Percentiles rank a stretch among this genome's conserved stretches.
These are phyloP conservation scores for Galagoides demidoff DNA, from an alignment of 2,797 vertebrate species.

Conservation along the genomic window DNA sequence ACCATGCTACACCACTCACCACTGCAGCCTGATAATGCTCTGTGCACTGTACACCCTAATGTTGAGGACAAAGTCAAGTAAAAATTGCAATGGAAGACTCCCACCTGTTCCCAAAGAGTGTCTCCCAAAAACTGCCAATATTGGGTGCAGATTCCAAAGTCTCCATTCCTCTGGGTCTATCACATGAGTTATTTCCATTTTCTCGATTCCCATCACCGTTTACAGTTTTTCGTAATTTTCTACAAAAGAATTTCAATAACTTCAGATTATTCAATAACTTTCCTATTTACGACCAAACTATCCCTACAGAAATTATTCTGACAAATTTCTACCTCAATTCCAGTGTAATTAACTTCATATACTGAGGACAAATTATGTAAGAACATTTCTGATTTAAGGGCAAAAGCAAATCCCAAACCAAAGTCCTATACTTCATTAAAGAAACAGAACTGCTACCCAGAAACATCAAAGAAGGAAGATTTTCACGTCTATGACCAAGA, in stretches of 20 bases:
- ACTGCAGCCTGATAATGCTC: not conserved
- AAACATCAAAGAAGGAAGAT: not conserved
- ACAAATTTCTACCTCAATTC: conserved; percentile 5
- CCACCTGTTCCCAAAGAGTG: conserved; percentile 86
- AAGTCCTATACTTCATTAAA: not conserved
- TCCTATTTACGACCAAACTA: conserved; percentile 41
- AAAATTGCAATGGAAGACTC: conserved; percentile 49
- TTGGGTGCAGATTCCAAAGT: conserved; percentile 71
- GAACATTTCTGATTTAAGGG: conserved; percentile 16
- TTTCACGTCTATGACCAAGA: not conserved
- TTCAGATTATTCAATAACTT: conserved; percentile 50
- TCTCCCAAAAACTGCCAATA: conserved; percentile 70
- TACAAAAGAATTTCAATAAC: conserved; percentile 69
- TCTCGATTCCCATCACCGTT: conserved; percentile 84
- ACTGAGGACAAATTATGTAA: not conserved
- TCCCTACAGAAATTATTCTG: not conserved
- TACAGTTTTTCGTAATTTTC: conserved; percentile 87
- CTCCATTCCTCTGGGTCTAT: conserved; percentile 82
- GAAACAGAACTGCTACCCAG: not conserved
- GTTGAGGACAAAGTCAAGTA: not conserved
- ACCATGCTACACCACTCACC: not conserved
- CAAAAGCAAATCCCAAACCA: not conserved
- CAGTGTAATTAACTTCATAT: not conserved
- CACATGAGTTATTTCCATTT: conserved; percentile 75
- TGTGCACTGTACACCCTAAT: not conserved